These are phyloP conservation scores for Hapalemur alaotrensis DNA, from an alignment of 2,797 vertebrate species.

Conservation along the genomic window DNA sequence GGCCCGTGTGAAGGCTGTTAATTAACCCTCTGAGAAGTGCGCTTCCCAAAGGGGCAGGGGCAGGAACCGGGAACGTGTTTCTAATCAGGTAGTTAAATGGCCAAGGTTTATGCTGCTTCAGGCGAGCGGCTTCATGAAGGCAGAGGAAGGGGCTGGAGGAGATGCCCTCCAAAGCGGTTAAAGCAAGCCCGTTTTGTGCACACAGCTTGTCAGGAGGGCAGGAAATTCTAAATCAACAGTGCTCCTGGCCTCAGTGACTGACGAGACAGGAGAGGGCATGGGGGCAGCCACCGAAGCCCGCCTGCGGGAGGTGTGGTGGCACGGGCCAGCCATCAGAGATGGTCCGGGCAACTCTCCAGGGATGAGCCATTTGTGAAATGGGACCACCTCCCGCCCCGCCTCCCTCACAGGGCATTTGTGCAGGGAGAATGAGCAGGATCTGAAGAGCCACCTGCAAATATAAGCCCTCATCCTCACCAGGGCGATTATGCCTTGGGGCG, in stretches of 20 bases:
- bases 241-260: background rate
- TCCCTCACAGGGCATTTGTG: background rate
- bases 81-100: conserved; percentile 85
- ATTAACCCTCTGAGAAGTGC: conserved; percentile 88
- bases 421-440: background rate
- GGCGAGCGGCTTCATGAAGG: conserved; percentile 77
- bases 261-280: background rate
- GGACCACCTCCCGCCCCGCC: background rate
- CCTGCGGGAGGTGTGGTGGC: background rate
- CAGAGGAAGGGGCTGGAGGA: conserved; percentile 76
- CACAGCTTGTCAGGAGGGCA: conserved; percentile 59
- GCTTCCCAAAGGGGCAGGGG: conserved; percentile 83
- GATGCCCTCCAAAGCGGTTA: conserved; percentile 45
- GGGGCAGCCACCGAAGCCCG: background rate
- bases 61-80: conserved; percentile 83
- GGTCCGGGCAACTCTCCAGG: rapidly evolving
- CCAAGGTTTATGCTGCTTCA: conserved; percentile 78
- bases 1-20: conserved; percentile 85
- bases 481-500: background rate
- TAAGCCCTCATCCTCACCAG: background rate
- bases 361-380: background rate
- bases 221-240: conserved; percentile 72
- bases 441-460: background rate
- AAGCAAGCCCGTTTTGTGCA: conserved; percentile 70
- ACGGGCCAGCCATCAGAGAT: rapidly evolving